These are phyloP conservation scores for Brachionus asplanchnoidis DNA, from an alignment of 1,140 invertebrate genomes.

Conservation along the genomic window DNA sequence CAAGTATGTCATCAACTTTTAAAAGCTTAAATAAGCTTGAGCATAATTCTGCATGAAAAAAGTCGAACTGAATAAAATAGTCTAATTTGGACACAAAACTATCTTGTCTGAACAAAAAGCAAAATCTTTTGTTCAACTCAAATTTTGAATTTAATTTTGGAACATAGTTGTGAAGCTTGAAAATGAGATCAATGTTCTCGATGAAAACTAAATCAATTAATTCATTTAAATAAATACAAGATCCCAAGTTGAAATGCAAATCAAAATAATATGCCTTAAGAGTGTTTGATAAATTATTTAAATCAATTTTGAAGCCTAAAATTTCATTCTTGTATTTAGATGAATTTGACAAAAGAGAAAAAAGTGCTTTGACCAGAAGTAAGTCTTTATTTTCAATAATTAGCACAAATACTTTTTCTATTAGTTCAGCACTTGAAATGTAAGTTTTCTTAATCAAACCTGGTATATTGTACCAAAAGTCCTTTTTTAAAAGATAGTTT, in stretches of 20 bases:
- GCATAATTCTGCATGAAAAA: neutral
- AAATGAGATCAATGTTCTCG: neutral
- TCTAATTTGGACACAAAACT: neutral
- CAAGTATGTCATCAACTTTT: neutral
- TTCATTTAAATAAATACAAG: neutral
- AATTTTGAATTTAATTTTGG: neutral
- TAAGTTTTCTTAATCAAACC: neutral
- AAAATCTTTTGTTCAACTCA: neutral
- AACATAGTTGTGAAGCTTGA: neutral
- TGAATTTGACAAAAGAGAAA: constrained; percentile 14
- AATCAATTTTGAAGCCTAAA: neutral
- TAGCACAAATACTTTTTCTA: neutral
- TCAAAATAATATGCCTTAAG: neutral
- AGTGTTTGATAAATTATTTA: neutral
- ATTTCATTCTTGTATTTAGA: neutral
- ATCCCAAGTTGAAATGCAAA: neutral
- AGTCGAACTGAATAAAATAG: neutral
- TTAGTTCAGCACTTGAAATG: neutral
- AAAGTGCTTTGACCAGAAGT: neutral
- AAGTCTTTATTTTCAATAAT: neutral
- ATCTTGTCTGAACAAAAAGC: neutral
- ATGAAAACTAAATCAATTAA: neutral
- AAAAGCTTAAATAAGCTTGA: neutral
- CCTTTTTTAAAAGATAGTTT: neutral
- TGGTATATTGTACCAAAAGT: neutral